Percentiles rank a stretch among this genome's conserved stretches.
Conservation (phyloP, 2,888 invertebrate genomes). For the Aromia moschata region DNA sequence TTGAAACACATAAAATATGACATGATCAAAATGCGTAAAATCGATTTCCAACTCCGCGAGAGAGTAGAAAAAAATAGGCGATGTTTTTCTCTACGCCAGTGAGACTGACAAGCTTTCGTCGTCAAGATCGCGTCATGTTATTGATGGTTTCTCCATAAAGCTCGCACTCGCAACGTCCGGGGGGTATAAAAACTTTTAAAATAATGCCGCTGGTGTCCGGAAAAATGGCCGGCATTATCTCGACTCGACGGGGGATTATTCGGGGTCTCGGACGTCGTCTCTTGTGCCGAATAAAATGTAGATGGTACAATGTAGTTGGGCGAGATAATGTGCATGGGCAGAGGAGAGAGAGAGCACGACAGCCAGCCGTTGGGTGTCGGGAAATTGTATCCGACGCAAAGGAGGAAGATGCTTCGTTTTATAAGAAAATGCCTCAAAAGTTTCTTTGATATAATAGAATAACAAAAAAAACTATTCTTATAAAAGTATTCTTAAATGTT, state of each 20-base stretch:
- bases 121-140: conserved; percentile 44
- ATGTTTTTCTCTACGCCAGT: conserved; percentile 6
- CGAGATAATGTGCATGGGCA: background rate
- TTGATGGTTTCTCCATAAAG: conserved; percentile 56
- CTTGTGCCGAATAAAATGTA: conserved; percentile 39
- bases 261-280: conserved; percentile 36
- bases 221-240: conserved; percentile 62
- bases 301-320: conserved; percentile 17
- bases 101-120: conserved; percentile 22
- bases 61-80: no score
- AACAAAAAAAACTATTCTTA: no score
- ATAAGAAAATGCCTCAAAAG: no score
- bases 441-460: no score
- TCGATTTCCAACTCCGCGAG: no score
- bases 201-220: conserved; percentile 62
- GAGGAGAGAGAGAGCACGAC: no score
- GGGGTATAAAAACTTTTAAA: conserved; percentile 63
- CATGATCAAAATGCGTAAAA: no score
- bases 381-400: no score
- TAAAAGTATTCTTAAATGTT: no score
- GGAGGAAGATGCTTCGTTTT: no score
- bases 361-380: no score
- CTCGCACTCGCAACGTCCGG: conserved; percentile 50
- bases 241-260: conserved; percentile 59
- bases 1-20: no score